Conservation (phyloP, 1,140 invertebrate genomes). For the Cepaea nemoralis region DNA sequence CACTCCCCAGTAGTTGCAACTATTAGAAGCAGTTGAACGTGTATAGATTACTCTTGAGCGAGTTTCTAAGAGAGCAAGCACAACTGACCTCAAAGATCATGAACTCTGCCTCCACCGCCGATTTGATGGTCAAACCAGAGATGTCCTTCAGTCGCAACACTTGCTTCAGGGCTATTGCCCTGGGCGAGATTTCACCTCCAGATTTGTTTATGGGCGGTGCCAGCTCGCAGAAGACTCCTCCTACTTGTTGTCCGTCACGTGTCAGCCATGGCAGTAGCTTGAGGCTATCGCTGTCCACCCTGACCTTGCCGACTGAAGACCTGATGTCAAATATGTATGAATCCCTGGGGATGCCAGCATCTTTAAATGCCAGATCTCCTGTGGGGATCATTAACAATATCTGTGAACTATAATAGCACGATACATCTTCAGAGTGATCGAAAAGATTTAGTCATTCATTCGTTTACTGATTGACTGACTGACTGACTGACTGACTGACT, state of each 20-base stretch:
- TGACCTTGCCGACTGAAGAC: neutral
- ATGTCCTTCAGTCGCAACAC: slow-evolving; percentile 17
- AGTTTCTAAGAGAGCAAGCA: too few relatives aligned
- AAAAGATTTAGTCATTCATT: too few relatives aligned
- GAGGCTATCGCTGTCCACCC: neutral
- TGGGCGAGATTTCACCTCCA: neutral
- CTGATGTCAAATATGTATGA: slow-evolving; percentile 12
- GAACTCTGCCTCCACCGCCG: slow-evolving; percentile 42
- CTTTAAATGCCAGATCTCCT: neutral
- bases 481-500: too few relatives aligned
- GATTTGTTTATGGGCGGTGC: neutral
- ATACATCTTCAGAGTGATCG: too few relatives aligned
- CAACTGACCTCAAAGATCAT: slow-evolving; percentile 29
- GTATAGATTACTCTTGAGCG: too few relatives aligned
- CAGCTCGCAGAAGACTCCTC: slow-evolving; percentile 12
- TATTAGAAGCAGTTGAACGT: too few relatives aligned
- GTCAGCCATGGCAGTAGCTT: slow-evolving; percentile 1
- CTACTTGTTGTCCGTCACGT: neutral
- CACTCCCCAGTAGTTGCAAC: too few relatives aligned
- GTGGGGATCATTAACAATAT: too few relatives aligned
- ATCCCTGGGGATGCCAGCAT: neutral
- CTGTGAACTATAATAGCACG: too few relatives aligned
- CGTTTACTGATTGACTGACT: too few relatives aligned
- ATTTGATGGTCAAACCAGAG: slow-evolving; percentile 35
- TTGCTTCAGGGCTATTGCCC: slow-evolving; percentile 8